These are phyloP conservation scores for Pedionomus torquatus DNA, from an alignment of 2,113 vertebrate genomes.

Conservation along the genomic window DNA sequence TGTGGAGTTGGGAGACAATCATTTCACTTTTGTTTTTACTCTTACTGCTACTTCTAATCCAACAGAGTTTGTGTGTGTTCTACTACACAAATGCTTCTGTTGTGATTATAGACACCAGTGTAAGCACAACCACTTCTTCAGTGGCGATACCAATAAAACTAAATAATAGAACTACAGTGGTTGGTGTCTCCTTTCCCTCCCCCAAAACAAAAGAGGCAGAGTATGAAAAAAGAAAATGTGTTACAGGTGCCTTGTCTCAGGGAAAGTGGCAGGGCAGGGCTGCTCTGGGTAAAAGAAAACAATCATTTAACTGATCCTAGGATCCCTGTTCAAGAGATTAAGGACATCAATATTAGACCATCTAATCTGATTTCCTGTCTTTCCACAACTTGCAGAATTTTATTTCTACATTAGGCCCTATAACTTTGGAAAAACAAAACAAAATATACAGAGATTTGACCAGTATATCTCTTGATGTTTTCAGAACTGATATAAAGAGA, in stretches of 20 bases:
- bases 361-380: background rate
- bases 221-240: background rate
- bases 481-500: background rate
- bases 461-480: background rate
- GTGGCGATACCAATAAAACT: background rate
- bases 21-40: background rate
- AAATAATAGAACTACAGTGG: accelerated
- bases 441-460: background rate
- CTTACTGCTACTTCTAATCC: background rate
- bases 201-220: background rate
- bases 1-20: background rate
- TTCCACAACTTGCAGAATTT: background rate
- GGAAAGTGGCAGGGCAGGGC: background rate
- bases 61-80: background rate
- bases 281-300: background rate
- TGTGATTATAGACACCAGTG: background rate
- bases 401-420: background rate
- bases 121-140: background rate
- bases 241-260: background rate
- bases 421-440: background rate
- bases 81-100: background rate
- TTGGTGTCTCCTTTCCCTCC: no score
- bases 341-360: background rate
- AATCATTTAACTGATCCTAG: background rate
- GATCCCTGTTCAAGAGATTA: background rate